Evolutionary conservation across 2,888 invertebrate genomes (phyloP).

Genomic region (Protophormia terraenovae): DNA sequence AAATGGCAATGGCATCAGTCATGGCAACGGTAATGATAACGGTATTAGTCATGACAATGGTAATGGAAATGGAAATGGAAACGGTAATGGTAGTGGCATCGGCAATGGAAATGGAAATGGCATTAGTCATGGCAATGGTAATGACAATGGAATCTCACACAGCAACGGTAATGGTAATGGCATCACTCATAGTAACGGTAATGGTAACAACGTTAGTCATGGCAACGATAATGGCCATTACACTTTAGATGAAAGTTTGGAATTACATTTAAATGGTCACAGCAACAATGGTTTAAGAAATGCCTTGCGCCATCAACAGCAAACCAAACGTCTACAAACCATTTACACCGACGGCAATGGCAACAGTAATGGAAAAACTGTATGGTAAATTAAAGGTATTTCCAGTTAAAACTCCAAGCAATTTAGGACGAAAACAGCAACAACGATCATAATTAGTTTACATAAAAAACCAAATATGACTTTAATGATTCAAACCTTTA

Average conservation of each 20-base stretch:
- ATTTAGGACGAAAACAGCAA: constrained; percentile 64
- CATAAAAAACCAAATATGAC: constrained; percentile 39
- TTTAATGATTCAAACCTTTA: constrained; percentile 28
- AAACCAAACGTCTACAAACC: constrained; percentile 27
- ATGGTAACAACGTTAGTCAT: constrained; percentile 7
- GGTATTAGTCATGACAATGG: constrained; percentile 53
- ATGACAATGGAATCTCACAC: constrained; percentile 41
- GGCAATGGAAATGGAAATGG: constrained; percentile 29
- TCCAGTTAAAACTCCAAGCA: constrained; percentile 3
- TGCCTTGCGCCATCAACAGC: constrained; percentile 25
- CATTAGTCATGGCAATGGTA: constrained; percentile 41
- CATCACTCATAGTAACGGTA: constrained; percentile 5
- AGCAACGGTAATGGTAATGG: constrained; percentile 60
- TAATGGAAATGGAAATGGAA: constrained; percentile 43
- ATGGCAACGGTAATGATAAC: too few species aligned
- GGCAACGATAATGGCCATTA: constrained; percentile 57
- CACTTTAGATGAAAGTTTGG: constrained; percentile 44
- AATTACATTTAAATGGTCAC: constrained; percentile 51
- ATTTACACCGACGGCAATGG: constrained; percentile 44
- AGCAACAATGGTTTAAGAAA: constrained; percentile 48
- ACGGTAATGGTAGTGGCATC: constrained; percentile 54
- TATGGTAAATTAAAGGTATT: constrained; percentile 50
- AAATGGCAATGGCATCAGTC: too few species aligned
- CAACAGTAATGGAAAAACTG: constrained; percentile 59
- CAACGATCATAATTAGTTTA: constrained; percentile 63